Evolutionary conservation across 1,140 invertebrate species (phyloP).

Genomic region (Nylanderia fulva): DNA sequence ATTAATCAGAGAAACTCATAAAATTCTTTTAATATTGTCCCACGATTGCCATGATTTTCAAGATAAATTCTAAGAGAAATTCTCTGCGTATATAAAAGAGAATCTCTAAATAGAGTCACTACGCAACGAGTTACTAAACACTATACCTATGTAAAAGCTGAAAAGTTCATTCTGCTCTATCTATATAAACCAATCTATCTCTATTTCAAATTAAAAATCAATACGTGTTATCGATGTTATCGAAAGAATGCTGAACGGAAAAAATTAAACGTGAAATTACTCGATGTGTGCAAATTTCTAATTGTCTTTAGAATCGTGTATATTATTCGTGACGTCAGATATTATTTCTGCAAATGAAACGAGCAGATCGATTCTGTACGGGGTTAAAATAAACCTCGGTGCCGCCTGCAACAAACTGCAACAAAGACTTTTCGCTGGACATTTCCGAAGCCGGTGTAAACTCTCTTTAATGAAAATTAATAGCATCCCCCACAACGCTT

Average conservation of each 20-base stretch:
- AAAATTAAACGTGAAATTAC: neutral
- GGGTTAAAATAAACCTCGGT: slow-evolving; percentile 1
- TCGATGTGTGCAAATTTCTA: neutral
- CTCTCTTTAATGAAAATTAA: slow-evolving; percentile 42
- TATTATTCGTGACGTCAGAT: neutral
- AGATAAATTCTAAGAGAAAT: too few relatives aligned
- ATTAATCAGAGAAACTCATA: too few relatives aligned
- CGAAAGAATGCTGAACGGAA: neutral
- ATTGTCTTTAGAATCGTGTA: neutral
- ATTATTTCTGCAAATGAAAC: neutral
- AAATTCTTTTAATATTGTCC: too few relatives aligned
- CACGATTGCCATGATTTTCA: too few relatives aligned
- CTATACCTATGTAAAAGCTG: neutral
- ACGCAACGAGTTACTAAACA: neutral
- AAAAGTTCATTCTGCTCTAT: neutral
- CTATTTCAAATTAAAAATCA: neutral
- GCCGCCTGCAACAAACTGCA: neutral
- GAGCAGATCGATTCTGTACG: neutral
- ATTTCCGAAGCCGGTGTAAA: neutral
- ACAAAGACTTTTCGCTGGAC: slow-evolving; percentile 37
- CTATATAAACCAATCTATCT: neutral
- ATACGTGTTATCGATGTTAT: neutral
- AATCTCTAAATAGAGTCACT: neutral
- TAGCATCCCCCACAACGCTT: neutral
- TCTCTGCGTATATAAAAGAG: too few relatives aligned